A percentile compares a stretch with the other conserved stretches of the same genome.
phyloP scores from a whole-genome alignment of 2,113 vertebrate genomes.

The Pyrgilauda ruficollis region DNA sequence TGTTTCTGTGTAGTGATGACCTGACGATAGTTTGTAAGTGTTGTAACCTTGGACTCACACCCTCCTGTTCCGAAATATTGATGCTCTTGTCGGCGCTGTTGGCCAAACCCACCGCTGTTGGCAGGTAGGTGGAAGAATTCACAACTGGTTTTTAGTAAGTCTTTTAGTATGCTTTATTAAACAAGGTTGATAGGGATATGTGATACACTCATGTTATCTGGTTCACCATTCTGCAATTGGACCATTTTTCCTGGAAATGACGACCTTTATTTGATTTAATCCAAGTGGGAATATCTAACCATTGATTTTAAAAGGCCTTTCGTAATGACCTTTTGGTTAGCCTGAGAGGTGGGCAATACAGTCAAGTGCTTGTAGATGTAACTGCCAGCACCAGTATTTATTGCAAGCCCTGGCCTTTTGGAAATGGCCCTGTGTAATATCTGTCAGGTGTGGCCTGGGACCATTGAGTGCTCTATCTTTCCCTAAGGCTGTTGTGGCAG shows the following conservation, averaged over 20 bases:
- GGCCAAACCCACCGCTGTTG: not conserved
- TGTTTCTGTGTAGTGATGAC: not conserved
- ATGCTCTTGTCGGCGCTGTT: not conserved
- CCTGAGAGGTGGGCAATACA: not conserved
- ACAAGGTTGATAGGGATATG: not conserved
- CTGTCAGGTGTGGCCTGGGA: not conserved
- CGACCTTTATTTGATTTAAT: not conserved
- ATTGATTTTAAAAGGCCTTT: not conserved
- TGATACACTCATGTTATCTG: not conserved
- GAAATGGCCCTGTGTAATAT: not conserved
- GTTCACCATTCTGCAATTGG: not conserved
- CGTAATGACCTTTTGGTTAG: not conserved
- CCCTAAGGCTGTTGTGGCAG: not conserved
- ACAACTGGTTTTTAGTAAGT: not conserved
- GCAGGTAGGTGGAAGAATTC: not conserved
- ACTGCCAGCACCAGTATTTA: not conserved
- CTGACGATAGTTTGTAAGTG: not conserved
- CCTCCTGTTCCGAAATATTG: not conserved
- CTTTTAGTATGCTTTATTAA: not conserved
- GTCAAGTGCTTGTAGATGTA: not conserved
- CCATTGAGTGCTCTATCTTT: not conserved
- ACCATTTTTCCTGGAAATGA: not conserved
- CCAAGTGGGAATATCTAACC: not conserved
- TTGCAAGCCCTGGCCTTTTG: not conserved
- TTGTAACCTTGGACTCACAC: not conserved